Evolutionary conservation across 1,140 invertebrate genomes (phyloP).

Genomic region (Drosophila tristis): DNA sequence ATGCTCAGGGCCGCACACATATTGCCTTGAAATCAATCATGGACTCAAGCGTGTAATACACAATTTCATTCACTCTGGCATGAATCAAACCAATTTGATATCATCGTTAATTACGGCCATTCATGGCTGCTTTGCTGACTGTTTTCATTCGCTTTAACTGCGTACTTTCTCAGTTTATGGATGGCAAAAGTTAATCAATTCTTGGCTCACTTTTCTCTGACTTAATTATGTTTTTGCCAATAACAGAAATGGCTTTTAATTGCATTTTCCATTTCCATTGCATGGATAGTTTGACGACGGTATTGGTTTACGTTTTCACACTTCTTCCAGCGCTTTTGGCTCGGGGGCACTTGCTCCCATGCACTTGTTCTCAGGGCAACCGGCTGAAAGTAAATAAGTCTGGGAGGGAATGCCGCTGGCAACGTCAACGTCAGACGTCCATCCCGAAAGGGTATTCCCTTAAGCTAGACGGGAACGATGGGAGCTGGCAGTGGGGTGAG

Average conservation of each 20-base stretch:
- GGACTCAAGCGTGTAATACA: background rate
- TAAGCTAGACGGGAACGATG: constrained; percentile 16
- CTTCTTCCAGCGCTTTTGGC: constrained; percentile 19
- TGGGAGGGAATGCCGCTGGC: constrained; percentile 57
- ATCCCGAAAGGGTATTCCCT: constrained; percentile 25
- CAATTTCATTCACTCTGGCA: constrained; percentile 1
- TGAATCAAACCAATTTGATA: no score
- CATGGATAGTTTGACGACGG: background rate
- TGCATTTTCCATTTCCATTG: background rate
- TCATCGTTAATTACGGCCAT: no score
- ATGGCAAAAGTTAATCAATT: no score
- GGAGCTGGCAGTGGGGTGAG: constrained; percentile 7
- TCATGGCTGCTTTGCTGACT: no score
- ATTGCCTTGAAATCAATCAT: constrained; percentile 7
- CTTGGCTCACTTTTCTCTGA: no score
- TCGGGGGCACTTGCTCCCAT: constrained; percentile 27
- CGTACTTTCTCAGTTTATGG: no score
- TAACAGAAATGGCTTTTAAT: background rate
- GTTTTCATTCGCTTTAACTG: no score
- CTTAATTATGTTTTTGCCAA: background rate
- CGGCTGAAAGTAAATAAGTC: constrained; percentile 71
- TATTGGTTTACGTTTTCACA: constrained; percentile 24
- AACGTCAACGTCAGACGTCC: constrained; percentile 38
- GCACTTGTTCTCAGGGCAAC: constrained; percentile 72
- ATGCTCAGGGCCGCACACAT: background rate